Evolutionary conservation across 64 coral and sea anemone genomes (phyloP), one percentile per base, ranked within the genome.

Genomic region (Pachyseris speciosa): DNA sequence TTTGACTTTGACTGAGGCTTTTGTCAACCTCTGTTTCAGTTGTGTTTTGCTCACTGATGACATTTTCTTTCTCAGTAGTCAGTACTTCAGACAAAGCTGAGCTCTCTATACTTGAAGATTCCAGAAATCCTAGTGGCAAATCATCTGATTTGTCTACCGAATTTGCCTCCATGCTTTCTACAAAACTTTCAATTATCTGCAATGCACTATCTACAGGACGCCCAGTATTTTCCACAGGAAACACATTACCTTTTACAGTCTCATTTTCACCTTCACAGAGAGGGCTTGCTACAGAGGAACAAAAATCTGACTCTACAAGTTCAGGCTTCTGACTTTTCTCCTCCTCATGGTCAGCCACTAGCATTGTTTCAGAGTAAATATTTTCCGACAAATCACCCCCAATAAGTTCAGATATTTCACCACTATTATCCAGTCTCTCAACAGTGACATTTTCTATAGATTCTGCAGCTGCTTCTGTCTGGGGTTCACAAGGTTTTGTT

Each of bases 371-470:
- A 5, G 77, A 22, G 6, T 81, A 81, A 26, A 81, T 55, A 40
- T 40, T 11, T 24, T 60, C 52, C 60, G 77, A 15, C 4, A 40
- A 58, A 81, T n/a, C 12, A 81, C 55, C 53, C 2, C 7, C 15
- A 22, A 59, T 32, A 17, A 81, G 9, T 38, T 81, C 53, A 38
- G 77, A 40, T n/a, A 81, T 63, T 53, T 40, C 77, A 15, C 77
- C 36, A 16, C 52, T 60, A 81, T 38, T 32, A 81, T 81, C 77
- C 53, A 81, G 5, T 81, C 77, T 81, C 51, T 81, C 29, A 61
- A 81, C 77, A 10, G 53, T 81, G 22, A 81, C 77, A 81, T 81
- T 81, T 81, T 81, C 77, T n/a, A 81, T 81, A 4, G 77, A 81
- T 81, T 81, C 34, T 22, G 33, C 26, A 40, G 3, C 22, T 25